Evolutionary conservation across 2,113 vertebrate genomes (phyloP).

Genomic region (Laticauda colubrina): DNA sequence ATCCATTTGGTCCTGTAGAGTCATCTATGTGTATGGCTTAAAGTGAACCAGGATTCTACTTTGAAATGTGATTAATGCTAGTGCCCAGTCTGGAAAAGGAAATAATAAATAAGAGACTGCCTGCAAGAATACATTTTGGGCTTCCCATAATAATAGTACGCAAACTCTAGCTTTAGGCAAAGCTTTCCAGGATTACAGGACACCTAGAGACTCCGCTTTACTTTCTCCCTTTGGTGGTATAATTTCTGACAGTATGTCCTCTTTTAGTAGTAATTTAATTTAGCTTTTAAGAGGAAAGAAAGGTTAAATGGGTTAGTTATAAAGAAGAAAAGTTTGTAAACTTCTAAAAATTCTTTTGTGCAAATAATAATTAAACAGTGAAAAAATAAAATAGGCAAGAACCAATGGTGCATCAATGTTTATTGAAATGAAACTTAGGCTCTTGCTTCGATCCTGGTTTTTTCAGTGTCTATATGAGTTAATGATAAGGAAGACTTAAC

Average conservation of each 20-base stretch:
- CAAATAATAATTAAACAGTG: not conserved
- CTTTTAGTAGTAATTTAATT: not conserved
- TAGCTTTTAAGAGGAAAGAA: not conserved
- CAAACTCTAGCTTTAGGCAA: not conserved
- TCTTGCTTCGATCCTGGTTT: not conserved
- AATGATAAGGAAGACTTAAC: not conserved
- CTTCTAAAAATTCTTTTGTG: not conserved
- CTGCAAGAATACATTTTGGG: not conserved
- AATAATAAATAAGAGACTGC: not conserved
- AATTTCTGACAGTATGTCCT: not conserved
- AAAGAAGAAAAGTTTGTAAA: not conserved
- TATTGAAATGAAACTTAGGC: not conserved
- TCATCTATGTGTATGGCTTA: not conserved
- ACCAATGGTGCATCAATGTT: not conserved
- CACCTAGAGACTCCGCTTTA: not conserved
- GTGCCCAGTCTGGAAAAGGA: not conserved
- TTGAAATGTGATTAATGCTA: not conserved
- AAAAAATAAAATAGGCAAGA: not conserved
- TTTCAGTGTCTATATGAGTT: not conserved
- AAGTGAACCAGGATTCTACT: not conserved
- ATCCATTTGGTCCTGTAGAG: fast-evolving
- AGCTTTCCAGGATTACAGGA: not conserved
- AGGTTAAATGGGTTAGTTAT: too few species aligned
- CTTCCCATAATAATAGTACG: not conserved
- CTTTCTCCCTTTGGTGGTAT: not conserved